phyloP scores from a whole-genome alignment of 2,113 vertebrate species.

The Zosterops pallidus region DNA sequence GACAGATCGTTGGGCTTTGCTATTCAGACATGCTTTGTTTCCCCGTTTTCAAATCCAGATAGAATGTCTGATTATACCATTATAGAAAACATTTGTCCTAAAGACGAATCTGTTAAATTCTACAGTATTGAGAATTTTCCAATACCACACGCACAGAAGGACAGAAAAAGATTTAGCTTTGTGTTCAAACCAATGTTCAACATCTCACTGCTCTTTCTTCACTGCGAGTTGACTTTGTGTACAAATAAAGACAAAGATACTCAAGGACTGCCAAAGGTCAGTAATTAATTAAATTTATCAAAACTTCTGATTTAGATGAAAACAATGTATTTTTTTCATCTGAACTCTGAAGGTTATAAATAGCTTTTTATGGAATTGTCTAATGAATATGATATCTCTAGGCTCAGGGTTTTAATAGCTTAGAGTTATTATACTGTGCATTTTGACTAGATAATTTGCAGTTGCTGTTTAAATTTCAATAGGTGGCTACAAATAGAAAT shows the following conservation, averaged over 20 bases:
- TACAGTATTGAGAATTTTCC: constrained; percentile 75
- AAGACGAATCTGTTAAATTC: constrained; percentile 85
- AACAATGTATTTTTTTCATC: background rate
- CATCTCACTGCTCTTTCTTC: constrained; percentile 85
- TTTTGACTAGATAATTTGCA: constrained; percentile 27
- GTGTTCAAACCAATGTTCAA: constrained; percentile 86
- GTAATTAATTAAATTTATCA: background rate
- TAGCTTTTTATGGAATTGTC: background rate
- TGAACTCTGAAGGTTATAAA: background rate
- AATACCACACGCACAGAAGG: constrained; percentile 60
- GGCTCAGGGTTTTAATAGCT: background rate
- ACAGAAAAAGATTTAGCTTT: constrained; percentile 90
- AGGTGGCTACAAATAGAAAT: constrained; percentile 32
- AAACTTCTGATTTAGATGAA: background rate
- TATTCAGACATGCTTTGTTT: constrained; percentile 90
- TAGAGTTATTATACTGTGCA: background rate
- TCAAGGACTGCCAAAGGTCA: constrained; percentile 81
- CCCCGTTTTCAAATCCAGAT: constrained; percentile 79
- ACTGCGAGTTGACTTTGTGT: constrained; percentile 91
- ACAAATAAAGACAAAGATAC: constrained; percentile 68
- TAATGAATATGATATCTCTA: background rate
- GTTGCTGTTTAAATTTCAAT: background rate
- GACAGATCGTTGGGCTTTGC: constrained; percentile 88
- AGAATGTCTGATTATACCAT: constrained; percentile 81
- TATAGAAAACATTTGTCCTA: constrained; percentile 94